Evolutionary conservation across 2,888 invertebrate species (phyloP).

Genomic region (Callinectes sapidus): DNA sequence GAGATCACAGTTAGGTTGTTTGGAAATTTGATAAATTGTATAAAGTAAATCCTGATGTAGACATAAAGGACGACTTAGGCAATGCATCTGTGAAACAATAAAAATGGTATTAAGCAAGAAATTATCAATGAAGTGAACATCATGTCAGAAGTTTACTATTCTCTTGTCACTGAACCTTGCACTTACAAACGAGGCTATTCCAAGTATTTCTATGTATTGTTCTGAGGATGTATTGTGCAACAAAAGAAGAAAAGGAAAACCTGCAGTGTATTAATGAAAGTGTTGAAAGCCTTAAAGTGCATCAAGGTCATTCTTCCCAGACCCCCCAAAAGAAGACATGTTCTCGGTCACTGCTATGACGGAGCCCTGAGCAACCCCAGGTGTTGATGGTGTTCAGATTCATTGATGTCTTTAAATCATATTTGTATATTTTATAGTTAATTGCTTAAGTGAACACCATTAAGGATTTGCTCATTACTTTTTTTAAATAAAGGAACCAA

Average conservation of each 20-base stretch:
- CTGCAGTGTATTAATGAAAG: background rate
- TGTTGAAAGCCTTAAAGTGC: background rate
- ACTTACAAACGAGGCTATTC: background rate
- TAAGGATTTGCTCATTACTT: slow-evolving; percentile 60
- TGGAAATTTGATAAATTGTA: background rate
- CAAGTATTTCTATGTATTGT: background rate
- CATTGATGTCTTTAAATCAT: slow-evolving; percentile 46
- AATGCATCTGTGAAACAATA: background rate
- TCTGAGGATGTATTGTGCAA: background rate
- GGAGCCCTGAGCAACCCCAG: slow-evolving; percentile 26
- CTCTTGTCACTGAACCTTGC: background rate
- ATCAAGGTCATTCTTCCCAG: background rate
- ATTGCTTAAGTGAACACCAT: slow-evolving; percentile 56
- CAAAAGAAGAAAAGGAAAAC: background rate
- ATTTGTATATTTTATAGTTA: slow-evolving; percentile 66
- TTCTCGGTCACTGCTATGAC: background rate
- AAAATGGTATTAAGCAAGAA: background rate
- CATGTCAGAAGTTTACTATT: background rate
- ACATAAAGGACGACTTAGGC: background rate
- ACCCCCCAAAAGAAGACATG: background rate
- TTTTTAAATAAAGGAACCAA: slow-evolving; percentile 51
- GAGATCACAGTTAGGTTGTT: background rate
- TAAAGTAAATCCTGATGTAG: background rate
- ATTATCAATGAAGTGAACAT: slow-evolving; percentile 7
- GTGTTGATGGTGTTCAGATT: slow-evolving; percentile 31